Base-by-base conservation (phyloP, 2,888 invertebrate species). In the Arctia plantaginis region DNA sequence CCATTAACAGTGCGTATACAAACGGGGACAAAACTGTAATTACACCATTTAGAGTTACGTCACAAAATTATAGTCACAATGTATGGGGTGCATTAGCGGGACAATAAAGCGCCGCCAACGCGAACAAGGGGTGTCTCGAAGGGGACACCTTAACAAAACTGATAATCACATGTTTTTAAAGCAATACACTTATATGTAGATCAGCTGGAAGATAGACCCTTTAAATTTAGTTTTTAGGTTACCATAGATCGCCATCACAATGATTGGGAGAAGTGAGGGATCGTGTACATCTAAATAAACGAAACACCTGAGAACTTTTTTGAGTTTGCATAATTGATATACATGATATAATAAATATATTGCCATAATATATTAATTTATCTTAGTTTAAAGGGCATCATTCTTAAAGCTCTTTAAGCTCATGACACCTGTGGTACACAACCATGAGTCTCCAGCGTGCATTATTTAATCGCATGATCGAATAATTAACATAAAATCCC, bases 1-100 rank as follows among this genome's bases (percentile, higher is more conserved):
- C 91, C 91, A 91, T 93, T 91, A 90, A 87, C 84, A 86, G 85
- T 86, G 85, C 82, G 87, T 85, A 88, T 85, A 86, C 89, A 88
- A 87, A 89, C 88, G 88, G 89, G 87, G 88, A 89, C 90, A 91
- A 93, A 94, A 93, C 90, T 91, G 89, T 93, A 94, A 95, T 95
- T 94, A 94, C 86, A 85, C 84, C 90, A 91, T 94, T 94, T 92
- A 90, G 88, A 90, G 90, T 93, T 90, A 90, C 92, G 91, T 91
- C 91, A 90, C 89, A 91, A 93, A 94, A 95, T 95, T 91, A 93
- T 89, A 91, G 91, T 85, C 86, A 83, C 81, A 83, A 87, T 87
- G 87, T 89, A 85, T 88, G 86, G 90, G 91, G 91, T 92, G 93
- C 93, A 94, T 94, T 94, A 94, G 93, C 86, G 88, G 85, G 80